phyloP scores from a whole-genome alignment of 2,113 vertebrate species.

The Gambusia holbrooki region DNA sequence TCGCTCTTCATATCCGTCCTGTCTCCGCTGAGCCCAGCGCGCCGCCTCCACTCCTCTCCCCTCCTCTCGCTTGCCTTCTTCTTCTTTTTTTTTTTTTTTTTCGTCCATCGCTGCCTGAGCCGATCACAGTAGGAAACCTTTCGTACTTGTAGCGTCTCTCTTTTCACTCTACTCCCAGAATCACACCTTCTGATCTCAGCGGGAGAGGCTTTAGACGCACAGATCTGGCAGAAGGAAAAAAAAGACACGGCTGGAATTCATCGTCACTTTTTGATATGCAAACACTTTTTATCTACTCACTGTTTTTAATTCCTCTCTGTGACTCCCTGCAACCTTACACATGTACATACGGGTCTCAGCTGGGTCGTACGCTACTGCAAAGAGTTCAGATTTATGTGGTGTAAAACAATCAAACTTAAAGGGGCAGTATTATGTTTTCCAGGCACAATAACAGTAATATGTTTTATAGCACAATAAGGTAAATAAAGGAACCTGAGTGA shows the following conservation, averaged over 20 bases:
- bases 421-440: no score
- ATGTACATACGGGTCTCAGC: no score
- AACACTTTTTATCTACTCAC: background rate
- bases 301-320: background rate
- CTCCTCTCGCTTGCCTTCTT: slow-evolving; percentile 3
- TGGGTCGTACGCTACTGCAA: no score
- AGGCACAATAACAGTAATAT: no score
- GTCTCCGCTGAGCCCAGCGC: slow-evolving; percentile 30
- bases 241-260: slow-evolving; percentile 1
- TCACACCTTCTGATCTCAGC: slow-evolving; percentile 26
- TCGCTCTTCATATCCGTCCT: slow-evolving; percentile 20
- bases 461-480: no score
- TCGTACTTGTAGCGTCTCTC: slow-evolving; percentile 22
- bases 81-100: slow-evolving; percentile 20
- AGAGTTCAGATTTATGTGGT: no score
- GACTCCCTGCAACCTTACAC: background rate
- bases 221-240: slow-evolving; percentile 4
- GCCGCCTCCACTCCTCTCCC: slow-evolving; percentile 9
- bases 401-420: no score
- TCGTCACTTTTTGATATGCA: background rate
- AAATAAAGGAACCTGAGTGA: no score
- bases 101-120: slow-evolving; percentile 12
- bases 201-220: slow-evolving; percentile 10
- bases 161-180: slow-evolving; percentile 7
- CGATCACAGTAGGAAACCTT: slow-evolving; percentile 18